Evolutionary conservation across 2,797 vertebrate genomes (phyloP).

Genomic region (Chaunax sp.): DNA sequence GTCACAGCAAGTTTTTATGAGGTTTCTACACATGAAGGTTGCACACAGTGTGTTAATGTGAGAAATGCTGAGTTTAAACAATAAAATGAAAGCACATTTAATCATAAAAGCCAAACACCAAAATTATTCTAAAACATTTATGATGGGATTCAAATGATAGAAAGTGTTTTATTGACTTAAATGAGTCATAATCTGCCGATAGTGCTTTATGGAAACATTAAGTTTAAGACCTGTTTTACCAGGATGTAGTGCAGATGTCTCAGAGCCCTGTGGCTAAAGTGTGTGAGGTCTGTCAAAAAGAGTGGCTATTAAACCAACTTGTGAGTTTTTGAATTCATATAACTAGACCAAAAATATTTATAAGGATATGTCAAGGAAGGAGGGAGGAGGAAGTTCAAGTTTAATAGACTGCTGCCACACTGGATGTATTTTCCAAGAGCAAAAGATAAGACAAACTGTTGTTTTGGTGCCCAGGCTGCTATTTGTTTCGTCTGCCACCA

Average conservation of each 20-base stretch:
- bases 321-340: slow-evolving; percentile 15
- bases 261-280: slow-evolving; percentile 27
- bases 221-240: slow-evolving; percentile 51
- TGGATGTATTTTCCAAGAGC: neutral
- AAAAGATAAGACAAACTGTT: slow-evolving; percentile 9
- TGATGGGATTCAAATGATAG: too few species aligned
- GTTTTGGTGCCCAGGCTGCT: slow-evolving; percentile 24
- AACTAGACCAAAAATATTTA: neutral
- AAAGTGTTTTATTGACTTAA: neutral
- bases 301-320: slow-evolving; percentile 23
- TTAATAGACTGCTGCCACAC: too few species aligned
- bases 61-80: neutral
- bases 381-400: neutral
- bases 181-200: slow-evolving; percentile 28
- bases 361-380: neutral
- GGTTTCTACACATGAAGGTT: neutral
- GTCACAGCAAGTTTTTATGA: neutral
- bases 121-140: neutral
- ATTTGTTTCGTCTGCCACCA: slow-evolving; percentile 45
- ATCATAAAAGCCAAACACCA: neutral
- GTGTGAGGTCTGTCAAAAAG: slow-evolving; percentile 59
- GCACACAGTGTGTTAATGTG: neutral
- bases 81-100: neutral
- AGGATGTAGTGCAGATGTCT: slow-evolving; percentile 59
- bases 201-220: slow-evolving; percentile 22